phyloP scores from a whole-genome alignment of 2,113 vertebrate genomes.

The Centropristis striata region DNA sequence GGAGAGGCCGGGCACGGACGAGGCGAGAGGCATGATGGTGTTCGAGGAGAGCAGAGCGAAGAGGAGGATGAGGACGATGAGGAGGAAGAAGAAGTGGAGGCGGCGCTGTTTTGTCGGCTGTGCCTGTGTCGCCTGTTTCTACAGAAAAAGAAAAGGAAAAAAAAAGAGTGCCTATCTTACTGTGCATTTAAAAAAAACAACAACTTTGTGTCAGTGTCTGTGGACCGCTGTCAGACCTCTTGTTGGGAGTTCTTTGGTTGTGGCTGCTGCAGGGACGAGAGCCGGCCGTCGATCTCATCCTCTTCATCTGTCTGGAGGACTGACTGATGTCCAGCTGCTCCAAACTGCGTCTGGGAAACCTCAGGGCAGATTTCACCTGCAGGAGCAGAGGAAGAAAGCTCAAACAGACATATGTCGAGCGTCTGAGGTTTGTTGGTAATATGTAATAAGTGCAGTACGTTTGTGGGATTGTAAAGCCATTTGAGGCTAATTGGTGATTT shows the following conservation, averaged over 20 bases:
- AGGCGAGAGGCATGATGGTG: constrained; percentile 62
- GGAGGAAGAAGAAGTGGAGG: constrained; percentile 79
- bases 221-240: constrained; percentile 50
- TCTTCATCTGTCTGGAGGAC: constrained; percentile 58
- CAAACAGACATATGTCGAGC: neutral
- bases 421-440: neutral
- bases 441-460: neutral
- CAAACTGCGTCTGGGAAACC: constrained; percentile 80
- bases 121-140: constrained; percentile 59
- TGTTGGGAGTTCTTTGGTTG: constrained; percentile 56
- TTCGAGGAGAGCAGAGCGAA: constrained; percentile 76
- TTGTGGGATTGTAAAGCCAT: neutral
- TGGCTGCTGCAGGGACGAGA: constrained; percentile 68
- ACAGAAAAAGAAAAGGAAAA: neutral
- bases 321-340: constrained; percentile 68
- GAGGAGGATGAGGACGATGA: constrained; percentile 82
- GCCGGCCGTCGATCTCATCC: constrained; percentile 35
- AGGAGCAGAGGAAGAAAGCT: neutral
- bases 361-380: constrained; percentile 92
- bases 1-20: constrained; percentile 67
- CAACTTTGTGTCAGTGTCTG: neutral
- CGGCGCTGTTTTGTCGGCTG: constrained; percentile 70
- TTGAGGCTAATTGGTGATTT: too few species aligned
- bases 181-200: neutral
- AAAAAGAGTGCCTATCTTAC: neutral